These are phyloP conservation scores for Helarctos malayanus DNA, from an alignment of 2,797 vertebrate species.

Conservation along the genomic window DNA sequence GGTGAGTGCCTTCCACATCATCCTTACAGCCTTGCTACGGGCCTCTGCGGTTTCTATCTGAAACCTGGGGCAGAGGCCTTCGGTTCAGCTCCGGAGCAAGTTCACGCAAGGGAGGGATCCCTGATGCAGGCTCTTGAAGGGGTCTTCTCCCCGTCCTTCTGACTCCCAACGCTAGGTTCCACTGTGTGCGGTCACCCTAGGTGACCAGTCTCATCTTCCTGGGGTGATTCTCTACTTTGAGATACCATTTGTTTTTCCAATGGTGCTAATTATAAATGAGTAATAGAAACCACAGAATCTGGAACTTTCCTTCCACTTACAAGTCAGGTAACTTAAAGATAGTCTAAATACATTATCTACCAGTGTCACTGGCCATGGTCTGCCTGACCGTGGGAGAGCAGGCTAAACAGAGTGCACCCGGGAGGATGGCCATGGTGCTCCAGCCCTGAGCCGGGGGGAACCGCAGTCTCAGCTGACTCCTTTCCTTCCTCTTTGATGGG, in stretches of 20 bases:
- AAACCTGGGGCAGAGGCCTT: not conserved
- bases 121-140: accelerated
- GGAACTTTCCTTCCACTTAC: not conserved
- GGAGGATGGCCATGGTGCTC: accelerated
- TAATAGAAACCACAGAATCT: not conserved
- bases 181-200: not conserved
- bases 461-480: accelerated
- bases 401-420: accelerated
- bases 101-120: too few relatives aligned
- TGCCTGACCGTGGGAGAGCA: accelerated
- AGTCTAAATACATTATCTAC: not conserved
- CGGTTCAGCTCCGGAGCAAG: not conserved
- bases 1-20: accelerated
- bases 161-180: not conserved
- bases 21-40: too few relatives aligned
- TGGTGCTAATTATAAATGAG: not conserved
- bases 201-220: not conserved
- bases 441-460: accelerated
- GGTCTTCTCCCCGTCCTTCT: too few relatives aligned
- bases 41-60: too few relatives aligned
- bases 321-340: not conserved
- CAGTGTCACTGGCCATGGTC: not conserved
- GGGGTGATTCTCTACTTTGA: too few relatives aligned
- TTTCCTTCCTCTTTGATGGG: not conserved
- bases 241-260: not conserved